These are phyloP conservation scores for Epinotia ramella DNA, from an alignment of 2,888 invertebrate species.

Conservation along the genomic window DNA sequence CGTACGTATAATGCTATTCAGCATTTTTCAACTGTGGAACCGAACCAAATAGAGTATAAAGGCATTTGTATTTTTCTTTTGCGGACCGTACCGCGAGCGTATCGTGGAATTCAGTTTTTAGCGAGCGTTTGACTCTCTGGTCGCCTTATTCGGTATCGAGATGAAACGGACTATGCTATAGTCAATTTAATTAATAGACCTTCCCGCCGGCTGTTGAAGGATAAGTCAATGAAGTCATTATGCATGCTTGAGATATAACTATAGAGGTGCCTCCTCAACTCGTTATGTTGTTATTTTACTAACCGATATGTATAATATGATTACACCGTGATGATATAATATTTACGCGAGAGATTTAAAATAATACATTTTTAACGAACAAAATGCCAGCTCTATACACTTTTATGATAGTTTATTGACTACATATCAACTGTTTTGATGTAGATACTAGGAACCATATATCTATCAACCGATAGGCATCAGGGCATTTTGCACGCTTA, in stretches of 20 bases:
- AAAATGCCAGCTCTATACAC: slow-evolving; percentile 48
- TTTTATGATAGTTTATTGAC: slow-evolving; percentile 2
- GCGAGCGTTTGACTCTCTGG: slow-evolving; percentile 61
- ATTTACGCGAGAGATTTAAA: slow-evolving; percentile 48
- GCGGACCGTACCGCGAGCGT: slow-evolving; percentile 61
- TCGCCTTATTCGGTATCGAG: slow-evolving; percentile 67
- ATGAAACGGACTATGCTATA: slow-evolving; percentile 65
- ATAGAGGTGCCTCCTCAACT: slow-evolving; percentile 49
- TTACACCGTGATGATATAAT: slow-evolving; percentile 47
- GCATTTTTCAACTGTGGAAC: slow-evolving; percentile 66
- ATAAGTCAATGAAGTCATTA: slow-evolving; percentile 73
- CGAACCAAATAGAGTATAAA: slow-evolving; percentile 60
- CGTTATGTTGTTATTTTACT: slow-evolving; percentile 52
- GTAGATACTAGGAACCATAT: slow-evolving; percentile 46
- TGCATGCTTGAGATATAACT: slow-evolving; percentile 68
- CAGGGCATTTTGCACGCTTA: slow-evolving; percentile 57
- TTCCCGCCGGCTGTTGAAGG: slow-evolving; percentile 58
- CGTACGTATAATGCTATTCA: slow-evolving; percentile 63
- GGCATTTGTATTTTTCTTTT: slow-evolving; percentile 67
- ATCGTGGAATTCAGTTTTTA: slow-evolving; percentile 72
- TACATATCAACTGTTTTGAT: slow-evolving; percentile 11
- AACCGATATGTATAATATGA: slow-evolving; percentile 48
- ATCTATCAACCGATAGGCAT: slow-evolving; percentile 47
- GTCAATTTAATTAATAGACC: slow-evolving; percentile 72
- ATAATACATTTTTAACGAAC: slow-evolving; percentile 46